Percentiles rank a stretch among this genome's conserved stretches.
These are phyloP conservation scores for Oncopodura yosiiana DNA, from an alignment of 1,140 invertebrate species.

Conservation along the genomic window DNA sequence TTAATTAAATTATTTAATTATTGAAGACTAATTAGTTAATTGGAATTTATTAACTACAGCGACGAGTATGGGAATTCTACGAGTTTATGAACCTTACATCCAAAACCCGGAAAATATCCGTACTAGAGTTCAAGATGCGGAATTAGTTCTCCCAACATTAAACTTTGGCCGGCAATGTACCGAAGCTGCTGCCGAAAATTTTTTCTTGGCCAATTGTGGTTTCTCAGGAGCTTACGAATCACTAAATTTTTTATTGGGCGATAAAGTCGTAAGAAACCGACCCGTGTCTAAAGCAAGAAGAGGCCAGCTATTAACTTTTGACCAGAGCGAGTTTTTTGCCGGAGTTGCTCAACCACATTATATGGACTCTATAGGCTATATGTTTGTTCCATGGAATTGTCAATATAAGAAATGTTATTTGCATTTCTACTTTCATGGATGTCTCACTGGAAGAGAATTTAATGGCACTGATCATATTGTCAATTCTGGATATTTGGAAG, in stretches of 20 bases:
- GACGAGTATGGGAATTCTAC: constrained; percentile 24
- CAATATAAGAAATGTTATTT: constrained; percentile 15
- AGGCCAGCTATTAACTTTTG: constrained; percentile 16
- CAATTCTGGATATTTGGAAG: constrained; percentile 22
- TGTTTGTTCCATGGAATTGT: constrained; percentile 25
- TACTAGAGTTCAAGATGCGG: constrained; percentile 30
- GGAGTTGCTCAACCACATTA: constrained; percentile 6
- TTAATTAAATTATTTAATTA: neutral
- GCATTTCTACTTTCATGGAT: constrained; percentile 34
- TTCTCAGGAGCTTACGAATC: constrained; percentile 32
- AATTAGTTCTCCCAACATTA: constrained; percentile 14
- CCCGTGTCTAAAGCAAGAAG: neutral
- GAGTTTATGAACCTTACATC: constrained; percentile 28
- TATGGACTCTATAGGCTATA: constrained; percentile 26
- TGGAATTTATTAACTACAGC: constrained; percentile 3
- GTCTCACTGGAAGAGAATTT: constrained; percentile 27
- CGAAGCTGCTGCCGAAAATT: constrained; percentile 9
- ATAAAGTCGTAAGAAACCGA: neutral
- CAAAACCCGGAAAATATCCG: constrained; percentile 20
- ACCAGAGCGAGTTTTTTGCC: constrained; percentile 30
- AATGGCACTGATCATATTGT: constrained; percentile 16
- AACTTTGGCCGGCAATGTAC: constrained; percentile 15
- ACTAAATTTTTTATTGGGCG: constrained; percentile 22
- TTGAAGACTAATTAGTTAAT: constrained; percentile 1
- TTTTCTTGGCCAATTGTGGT: constrained; percentile 31